A percentile compares a stretch with the other conserved stretches of the same genome.
Conservation (phyloP, 2,888 invertebrate species). For the Drosophila meridionalis region DNA sequence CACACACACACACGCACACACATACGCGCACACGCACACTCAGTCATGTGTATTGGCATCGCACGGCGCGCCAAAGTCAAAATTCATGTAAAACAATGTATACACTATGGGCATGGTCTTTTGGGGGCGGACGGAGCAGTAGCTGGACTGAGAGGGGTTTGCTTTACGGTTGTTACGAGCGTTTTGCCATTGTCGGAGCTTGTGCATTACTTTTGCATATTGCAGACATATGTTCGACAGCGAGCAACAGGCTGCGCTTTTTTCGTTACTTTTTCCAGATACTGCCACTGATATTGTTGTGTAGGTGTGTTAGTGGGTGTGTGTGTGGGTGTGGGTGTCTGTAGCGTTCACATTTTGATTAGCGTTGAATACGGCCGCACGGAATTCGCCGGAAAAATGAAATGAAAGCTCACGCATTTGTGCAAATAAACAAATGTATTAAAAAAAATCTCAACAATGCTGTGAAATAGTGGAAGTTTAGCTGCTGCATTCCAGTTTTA, state of each 20-base stretch:
- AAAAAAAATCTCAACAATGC: slow-evolving; percentile 21
- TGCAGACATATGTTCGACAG: slow-evolving; percentile 76
- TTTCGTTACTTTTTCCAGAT: slow-evolving; percentile 6
- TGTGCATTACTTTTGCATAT: slow-evolving; percentile 80
- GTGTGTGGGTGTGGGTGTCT: slow-evolving; percentile 9
- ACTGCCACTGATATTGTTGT: slow-evolving; percentile 19
- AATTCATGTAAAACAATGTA: slow-evolving; percentile 65
- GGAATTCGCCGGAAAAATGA: slow-evolving; percentile 63
- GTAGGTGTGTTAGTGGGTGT: slow-evolving; percentile 8
- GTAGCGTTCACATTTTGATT: slow-evolving; percentile 48
- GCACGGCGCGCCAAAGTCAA: slow-evolving; percentile 69
- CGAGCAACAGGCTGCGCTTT: slow-evolving; percentile 53
- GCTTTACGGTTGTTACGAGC: slow-evolving; percentile 44
- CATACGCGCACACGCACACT: slow-evolving; percentile 1
- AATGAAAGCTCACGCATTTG: slow-evolving; percentile 72
- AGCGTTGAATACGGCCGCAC: slow-evolving; percentile 29
- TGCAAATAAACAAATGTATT: slow-evolving; percentile 72
- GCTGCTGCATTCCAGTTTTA: slow-evolving; percentile 39
- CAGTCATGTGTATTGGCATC: slow-evolving; percentile 33
- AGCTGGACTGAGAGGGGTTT: not conserved
- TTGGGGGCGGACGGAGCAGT: not conserved
- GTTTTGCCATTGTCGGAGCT: slow-evolving; percentile 52
- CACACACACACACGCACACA: slow-evolving; percentile 34
- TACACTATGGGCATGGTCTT: slow-evolving; percentile 10
- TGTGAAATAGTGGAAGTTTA: slow-evolving; percentile 12